Evolutionary conservation across 2,797 vertebrate species (phyloP).

Genomic region (Poeciliopsis paucimaculata): DNA sequence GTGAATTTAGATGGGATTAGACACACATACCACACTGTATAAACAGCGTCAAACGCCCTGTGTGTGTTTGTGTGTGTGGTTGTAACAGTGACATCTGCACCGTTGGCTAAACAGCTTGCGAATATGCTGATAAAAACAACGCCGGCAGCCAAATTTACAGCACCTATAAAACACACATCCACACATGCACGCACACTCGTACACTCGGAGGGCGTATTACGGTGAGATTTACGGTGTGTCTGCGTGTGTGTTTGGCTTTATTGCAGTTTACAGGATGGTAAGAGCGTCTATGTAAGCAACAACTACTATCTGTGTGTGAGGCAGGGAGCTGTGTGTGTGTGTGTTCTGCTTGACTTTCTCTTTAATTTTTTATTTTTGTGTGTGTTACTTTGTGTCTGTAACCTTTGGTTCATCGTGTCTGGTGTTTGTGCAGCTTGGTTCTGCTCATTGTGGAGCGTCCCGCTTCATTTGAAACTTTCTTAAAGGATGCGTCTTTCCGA

Average conservation of each 20-base stretch:
- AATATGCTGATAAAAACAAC: constrained; percentile 84
- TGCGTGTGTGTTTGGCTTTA: constrained; percentile 76
- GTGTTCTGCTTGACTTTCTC: constrained; percentile 39
- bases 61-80: constrained; percentile 46
- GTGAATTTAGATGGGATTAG: constrained; percentile 63
- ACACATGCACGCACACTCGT: constrained; percentile 48
- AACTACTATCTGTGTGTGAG: constrained; percentile 44
- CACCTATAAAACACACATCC: constrained; percentile 74
- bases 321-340: constrained; percentile 4
- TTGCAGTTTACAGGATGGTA: constrained; percentile 76
- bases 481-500: not conserved
- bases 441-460: not conserved
- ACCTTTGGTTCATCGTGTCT: not conserved
- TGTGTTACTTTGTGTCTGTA: constrained; percentile 12
- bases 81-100: constrained; percentile 81
- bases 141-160: constrained; percentile 80
- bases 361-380: constrained; percentile 37
- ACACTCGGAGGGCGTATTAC: constrained; percentile 76
- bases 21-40: constrained; percentile 52
- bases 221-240: constrained; percentile 73
- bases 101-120: constrained; percentile 82
- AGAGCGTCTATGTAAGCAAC: constrained; percentile 77
- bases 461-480: not conserved
- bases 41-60: constrained; percentile 55
- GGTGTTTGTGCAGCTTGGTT: not conserved